Conservation (phyloP, 1,140 invertebrate genomes). For the Cherax quadricarinatus region DNA sequence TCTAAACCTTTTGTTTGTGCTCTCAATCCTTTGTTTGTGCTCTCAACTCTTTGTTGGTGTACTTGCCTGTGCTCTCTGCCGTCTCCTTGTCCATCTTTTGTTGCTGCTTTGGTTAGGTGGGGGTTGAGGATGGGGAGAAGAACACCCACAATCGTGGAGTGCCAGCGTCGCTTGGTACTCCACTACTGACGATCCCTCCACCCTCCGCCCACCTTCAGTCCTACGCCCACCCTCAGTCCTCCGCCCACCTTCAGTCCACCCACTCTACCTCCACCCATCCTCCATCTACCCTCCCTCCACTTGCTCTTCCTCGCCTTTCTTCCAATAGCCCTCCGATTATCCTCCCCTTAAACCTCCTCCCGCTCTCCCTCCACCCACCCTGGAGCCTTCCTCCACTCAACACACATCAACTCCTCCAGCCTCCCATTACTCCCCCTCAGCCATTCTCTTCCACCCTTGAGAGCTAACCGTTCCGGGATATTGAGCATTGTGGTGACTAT, state of each 20-base stretch:
- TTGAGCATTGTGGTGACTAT: neutral
- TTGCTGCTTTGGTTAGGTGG: neutral
- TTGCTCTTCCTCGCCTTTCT: neutral
- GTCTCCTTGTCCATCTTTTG: neutral
- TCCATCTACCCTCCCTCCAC: too few relatives aligned
- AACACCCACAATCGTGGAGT: neutral
- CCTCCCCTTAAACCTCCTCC: neutral
- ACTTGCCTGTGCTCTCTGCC: neutral
- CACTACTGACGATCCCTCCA: neutral
- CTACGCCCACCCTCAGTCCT: neutral
- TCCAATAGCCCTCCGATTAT: neutral
- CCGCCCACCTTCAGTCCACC: neutral
- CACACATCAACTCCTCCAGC: neutral
- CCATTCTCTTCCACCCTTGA: neutral
- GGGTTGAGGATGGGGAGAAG: too few relatives aligned
- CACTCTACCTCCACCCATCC: neutral
- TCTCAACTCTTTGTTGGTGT: neutral
- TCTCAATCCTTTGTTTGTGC: neutral
- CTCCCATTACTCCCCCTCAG: neutral
- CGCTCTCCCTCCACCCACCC: neutral
- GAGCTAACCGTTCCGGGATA: slow-evolving; percentile 15
- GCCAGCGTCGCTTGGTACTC: neutral
- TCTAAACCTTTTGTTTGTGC: slow-evolving; percentile 5
- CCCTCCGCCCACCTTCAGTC: neutral
- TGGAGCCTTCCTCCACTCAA: too few relatives aligned